Base-by-base conservation (phyloP, 2,888 invertebrate genomes). In the Myopa testacea region DNA sequence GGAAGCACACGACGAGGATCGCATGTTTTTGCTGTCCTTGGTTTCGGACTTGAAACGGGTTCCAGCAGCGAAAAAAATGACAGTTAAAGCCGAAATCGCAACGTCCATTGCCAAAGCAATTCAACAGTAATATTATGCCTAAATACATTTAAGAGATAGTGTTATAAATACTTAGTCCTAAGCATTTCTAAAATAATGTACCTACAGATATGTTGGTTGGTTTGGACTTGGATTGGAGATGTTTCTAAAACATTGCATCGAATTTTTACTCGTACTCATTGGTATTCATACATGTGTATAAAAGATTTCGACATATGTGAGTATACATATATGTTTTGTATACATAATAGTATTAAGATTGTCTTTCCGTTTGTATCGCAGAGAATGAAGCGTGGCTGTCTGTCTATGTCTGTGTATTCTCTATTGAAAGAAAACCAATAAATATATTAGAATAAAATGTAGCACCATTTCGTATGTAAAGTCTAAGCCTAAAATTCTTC, bases 1-100 rank as follows among this genome's bases (percentile, higher is more conserved):
- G 10, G 82, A 82, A 14, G 73, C 78, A 0, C 77, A 80, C 14
- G 83, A 84, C 65, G 82, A 82, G 70, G 83, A 84, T 79, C 81
- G 83, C 16, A 84, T 84, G 83, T 84, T 84, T 79, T 65, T 84
- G 45, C 62, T 84, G 38, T 83, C 83, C 6, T 78, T 84, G 45
- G 81, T 84, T 52, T 82, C 82, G 1, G 83, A 84, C 26, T 80
- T 84, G 37, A 82, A 82, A 34, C 78, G 82, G 34, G 82, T 84
- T 7, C 82, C 83, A 7, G 62, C 81, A 3, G 63, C 81, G 1
- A 83, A 82, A 77, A 84, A 84, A 68, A 81, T 84, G 58, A 72
- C 72, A 34, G 81, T 82, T 3, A 84, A 84, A 75, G 81, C 82
- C 12, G 82, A 81, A 62, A 81, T 84, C 62, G 83, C 82, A 16